Percentiles rank a stretch among this genome's conserved stretches.
phyloP scores from a whole-genome alignment of 2,888 invertebrate species.

The Syritta pipiens region DNA sequence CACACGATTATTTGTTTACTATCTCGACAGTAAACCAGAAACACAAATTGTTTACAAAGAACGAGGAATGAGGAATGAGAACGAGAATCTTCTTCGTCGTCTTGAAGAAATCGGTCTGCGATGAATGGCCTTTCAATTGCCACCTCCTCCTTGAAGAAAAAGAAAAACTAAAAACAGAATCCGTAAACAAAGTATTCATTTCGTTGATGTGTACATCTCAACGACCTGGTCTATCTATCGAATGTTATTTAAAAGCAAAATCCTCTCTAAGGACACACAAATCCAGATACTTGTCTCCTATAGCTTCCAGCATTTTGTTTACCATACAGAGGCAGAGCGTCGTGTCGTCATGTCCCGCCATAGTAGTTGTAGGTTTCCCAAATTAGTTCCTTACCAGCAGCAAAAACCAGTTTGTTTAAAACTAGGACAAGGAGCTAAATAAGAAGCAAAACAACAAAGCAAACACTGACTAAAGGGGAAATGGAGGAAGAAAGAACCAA shows the following conservation, averaged over 20 bases:
- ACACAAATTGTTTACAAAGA: background rate
- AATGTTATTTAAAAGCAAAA: constrained; percentile 41
- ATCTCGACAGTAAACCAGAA: too few relatives aligned
- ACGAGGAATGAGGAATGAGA: too few relatives aligned
- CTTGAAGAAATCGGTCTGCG: background rate
- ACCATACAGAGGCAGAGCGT: too few relatives aligned
- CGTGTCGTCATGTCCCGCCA: too few relatives aligned
- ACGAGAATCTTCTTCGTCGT: background rate
- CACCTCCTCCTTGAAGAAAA: constrained; percentile 20
- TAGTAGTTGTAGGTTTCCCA: constrained; percentile 28
- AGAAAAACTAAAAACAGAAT: background rate
- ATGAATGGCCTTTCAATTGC: constrained; percentile 43
- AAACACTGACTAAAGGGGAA: background rate
- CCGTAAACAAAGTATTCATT: constrained; percentile 39
- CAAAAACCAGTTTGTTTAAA: constrained; percentile 65
- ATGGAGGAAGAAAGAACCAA: background rate
- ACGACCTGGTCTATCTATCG: constrained; percentile 14
- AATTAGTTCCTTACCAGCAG: constrained; percentile 65
- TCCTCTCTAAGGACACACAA: constrained; percentile 55
- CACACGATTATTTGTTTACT: too few relatives aligned
- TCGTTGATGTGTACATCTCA: background rate
- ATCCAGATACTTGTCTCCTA: constrained; percentile 3
- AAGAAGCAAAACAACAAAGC: constrained; percentile 37
- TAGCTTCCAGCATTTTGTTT: background rate
- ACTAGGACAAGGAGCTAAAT: constrained; percentile 67